Percentiles rank a stretch among this genome's conserved stretches.
These are phyloP conservation scores for Peromyscus eremicus DNA, from an alignment of 2,797 vertebrate species.

Conservation along the genomic window DNA sequence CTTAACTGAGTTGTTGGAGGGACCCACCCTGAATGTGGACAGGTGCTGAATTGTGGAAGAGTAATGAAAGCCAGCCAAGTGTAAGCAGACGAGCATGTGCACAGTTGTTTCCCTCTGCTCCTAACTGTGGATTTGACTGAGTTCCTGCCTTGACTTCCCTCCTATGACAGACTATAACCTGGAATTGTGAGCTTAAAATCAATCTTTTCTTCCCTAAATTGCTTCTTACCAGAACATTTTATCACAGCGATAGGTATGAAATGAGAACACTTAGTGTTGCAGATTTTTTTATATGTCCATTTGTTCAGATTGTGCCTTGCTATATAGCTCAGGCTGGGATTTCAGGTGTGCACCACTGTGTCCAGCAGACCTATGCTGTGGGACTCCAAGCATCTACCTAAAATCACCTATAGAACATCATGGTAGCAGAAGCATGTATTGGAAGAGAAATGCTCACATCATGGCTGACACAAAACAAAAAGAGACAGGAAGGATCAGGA, in stretches of 20 bases:
- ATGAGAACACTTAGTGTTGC: background rate
- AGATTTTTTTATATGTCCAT: background rate
- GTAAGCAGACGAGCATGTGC: background rate
- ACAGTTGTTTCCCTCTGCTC: background rate
- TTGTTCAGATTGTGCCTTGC: background rate
- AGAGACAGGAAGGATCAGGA: background rate
- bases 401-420: background rate
- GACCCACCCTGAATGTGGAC: background rate
- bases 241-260: background rate
- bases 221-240: background rate
- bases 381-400: background rate
- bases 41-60: background rate
- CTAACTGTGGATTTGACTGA: background rate
- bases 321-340: background rate
- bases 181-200: background rate
- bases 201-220: background rate
- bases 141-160: background rate
- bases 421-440: background rate
- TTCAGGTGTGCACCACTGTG: background rate
- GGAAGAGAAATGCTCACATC: background rate
- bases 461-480: background rate
- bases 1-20: background rate
- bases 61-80: background rate
- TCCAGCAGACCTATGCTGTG: background rate
- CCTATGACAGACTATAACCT: background rate